phyloP scores from a whole-genome alignment of 2,888 invertebrate species.

The Heteromurus nitidus region DNA sequence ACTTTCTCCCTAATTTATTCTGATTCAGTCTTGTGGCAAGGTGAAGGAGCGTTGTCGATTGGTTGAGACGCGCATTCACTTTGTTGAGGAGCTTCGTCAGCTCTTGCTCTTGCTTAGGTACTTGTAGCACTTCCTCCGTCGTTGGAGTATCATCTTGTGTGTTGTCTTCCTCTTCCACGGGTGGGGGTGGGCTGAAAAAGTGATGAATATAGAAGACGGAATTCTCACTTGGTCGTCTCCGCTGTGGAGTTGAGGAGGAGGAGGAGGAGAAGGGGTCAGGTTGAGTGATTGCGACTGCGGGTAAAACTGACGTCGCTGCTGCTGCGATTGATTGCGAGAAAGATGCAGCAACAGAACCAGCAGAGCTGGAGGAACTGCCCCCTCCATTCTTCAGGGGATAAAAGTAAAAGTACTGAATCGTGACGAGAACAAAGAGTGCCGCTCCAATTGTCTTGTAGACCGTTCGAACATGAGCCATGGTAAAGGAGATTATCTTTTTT shows the following conservation, averaged over 20 bases:
- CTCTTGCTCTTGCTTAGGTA: conserved; percentile 52
- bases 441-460: conserved; percentile 60
- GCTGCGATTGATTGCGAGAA: background rate
- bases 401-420: conserved; percentile 70
- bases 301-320: background rate
- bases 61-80: conserved; percentile 44
- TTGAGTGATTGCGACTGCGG: too few relatives aligned
- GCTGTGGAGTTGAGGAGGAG: conserved; percentile 8
- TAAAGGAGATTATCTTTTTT: background rate
- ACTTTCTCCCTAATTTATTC: conserved; percentile 8
- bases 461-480: conserved; percentile 50
- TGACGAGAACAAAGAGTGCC: conserved; percentile 66
- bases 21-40: conserved; percentile 47
- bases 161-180: conserved; percentile 30
- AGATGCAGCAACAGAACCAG: too few relatives aligned
- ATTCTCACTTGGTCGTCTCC: conserved; percentile 47
- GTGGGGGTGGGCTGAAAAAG: conserved; percentile 42
- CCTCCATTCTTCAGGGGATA: conserved; percentile 64
- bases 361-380: conserved; percentile 6
- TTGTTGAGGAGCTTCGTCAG: conserved; percentile 26
- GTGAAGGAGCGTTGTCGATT: conserved; percentile 19
- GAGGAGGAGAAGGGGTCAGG: background rate
- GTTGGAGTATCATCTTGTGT: conserved; percentile 14
- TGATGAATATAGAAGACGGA: conserved; percentile 54
- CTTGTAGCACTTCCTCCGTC: conserved; percentile 50